Evolutionary conservation across 2,888 invertebrate species (phyloP).

Genomic region (Drosophila tanythrix): DNA sequence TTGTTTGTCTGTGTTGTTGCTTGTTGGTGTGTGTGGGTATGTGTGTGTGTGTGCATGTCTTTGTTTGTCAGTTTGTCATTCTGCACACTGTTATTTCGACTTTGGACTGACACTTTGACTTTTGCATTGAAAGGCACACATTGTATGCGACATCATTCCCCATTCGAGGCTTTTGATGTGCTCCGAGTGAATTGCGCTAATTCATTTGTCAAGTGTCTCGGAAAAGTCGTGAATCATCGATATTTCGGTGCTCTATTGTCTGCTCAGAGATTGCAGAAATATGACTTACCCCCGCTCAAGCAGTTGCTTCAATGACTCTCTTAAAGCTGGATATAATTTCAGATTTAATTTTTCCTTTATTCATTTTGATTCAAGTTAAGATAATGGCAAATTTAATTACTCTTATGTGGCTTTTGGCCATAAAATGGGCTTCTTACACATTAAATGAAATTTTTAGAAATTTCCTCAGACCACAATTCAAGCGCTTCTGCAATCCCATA

Average conservation of each 20-base stretch:
- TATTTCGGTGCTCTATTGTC: slow-evolving; percentile 48
- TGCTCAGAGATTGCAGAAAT: slow-evolving; percentile 21
- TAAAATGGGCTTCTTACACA: neutral
- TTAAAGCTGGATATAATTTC: slow-evolving; percentile 27
- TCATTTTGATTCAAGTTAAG: slow-evolving; percentile 24
- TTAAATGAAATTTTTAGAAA: slow-evolving; percentile 14
- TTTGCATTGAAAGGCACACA: slow-evolving; percentile 77
- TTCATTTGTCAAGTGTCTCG: slow-evolving; percentile 77
- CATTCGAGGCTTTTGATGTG: slow-evolving; percentile 38
- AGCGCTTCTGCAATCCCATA: slow-evolving; percentile 53
- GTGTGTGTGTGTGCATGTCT: slow-evolving; percentile 30
- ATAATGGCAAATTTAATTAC: slow-evolving; percentile 6
- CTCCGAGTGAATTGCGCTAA: slow-evolving; percentile 68
- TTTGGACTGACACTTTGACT: slow-evolving; percentile 78
- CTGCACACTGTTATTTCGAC: slow-evolving; percentile 68
- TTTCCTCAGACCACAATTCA: slow-evolving; percentile 23
- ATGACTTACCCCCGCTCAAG: slow-evolving; percentile 19
- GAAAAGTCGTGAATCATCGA: slow-evolving; percentile 69
- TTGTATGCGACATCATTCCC: slow-evolving; percentile 65
- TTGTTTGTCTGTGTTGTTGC: slow-evolving; percentile 58
- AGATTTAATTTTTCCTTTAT: slow-evolving; percentile 2
- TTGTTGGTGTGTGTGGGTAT: slow-evolving; percentile 50
- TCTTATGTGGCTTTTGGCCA: neutral
- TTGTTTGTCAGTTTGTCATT: slow-evolving; percentile 41
- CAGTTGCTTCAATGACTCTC: slow-evolving; percentile 36